Evolutionary conservation across 2,797 vertebrate species (phyloP), one percentile per base, ranked within the genome.

Genomic region (Oophaga sylvatica): DNA sequence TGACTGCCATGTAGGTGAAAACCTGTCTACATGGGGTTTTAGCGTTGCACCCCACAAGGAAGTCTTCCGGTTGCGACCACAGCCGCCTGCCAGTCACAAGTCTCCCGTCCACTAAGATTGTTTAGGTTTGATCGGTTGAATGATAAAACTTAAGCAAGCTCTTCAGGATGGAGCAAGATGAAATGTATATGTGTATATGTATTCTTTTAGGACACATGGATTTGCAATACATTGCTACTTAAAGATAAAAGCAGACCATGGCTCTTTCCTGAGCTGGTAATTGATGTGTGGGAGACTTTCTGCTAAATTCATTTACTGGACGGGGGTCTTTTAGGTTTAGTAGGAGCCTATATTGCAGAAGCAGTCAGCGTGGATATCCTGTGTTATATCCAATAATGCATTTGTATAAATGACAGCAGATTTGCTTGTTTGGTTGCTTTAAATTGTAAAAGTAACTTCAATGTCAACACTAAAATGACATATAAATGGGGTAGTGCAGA

Each of bases 351-450:
- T 78, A 81, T 2, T 92, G 89, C 83, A 80, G 90, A 90, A 87
- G 68, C 83, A 84, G 8, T 81, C 79, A 91, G 87, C 83, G 89
- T 92, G 91, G 92, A 93, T 90, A 90, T 91, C 88, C 87, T 93
- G 91, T 89, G 90, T 92, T 91, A 92, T 93, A 94, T 92, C 88
- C 84, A 87, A 91, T 87, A 78, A 90, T 87, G 67, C 90, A 80
- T 91, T 91, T 92, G 90, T 90, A 88, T 90, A 92, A 91, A 92
- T 91, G 90, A 91, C 90, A 91, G 87, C 92, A 90, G 90, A 92
- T 92, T 92, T 91, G 89, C 87, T 92, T 91, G 89, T 87, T 78
- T 91, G 87, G 17, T 0, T 91, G 48, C 88, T 91, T 92, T 91
- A 87, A 91, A 84, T 93, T 92, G 88, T 90, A 90, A 91, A 93